Evolutionary conservation across 2,888 invertebrate species (phyloP).

Genomic region (Agrotis clavis): DNA sequence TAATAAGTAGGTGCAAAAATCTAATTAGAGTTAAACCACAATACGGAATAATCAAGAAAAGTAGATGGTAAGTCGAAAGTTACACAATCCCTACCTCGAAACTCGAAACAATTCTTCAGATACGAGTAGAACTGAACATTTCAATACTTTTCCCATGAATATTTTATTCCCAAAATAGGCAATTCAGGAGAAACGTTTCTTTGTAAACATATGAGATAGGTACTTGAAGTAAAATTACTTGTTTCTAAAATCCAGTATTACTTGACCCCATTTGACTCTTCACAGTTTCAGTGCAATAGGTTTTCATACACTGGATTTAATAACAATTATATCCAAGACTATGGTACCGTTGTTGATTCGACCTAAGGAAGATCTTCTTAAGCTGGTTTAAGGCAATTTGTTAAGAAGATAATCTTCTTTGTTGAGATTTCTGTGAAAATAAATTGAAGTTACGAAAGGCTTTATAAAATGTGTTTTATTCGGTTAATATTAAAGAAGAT

Average conservation of each 20-base stretch:
- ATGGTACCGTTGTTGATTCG: not conserved
- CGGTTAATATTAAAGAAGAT: conserved; percentile 10
- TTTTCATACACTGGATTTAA: conserved; percentile 11
- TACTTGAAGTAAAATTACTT: conserved; percentile 8
- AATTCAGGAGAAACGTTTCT: not conserved
- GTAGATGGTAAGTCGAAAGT: conserved; percentile 7
- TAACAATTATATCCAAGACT: conserved; percentile 9
- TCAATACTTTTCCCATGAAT: conserved; percentile 21
- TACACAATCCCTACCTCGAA: conserved; percentile 22
- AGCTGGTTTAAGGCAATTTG: not conserved
- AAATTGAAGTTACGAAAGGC: conserved; percentile 11
- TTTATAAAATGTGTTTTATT: conserved; percentile 15
- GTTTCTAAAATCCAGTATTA: not conserved
- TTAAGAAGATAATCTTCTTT: conserved; percentile 26
- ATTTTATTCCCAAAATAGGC: conserved; percentile 16
- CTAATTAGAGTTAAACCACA: too few relatives aligned
- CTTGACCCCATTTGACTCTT: not conserved
- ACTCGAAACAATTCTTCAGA: conserved; percentile 29
- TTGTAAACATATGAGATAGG: not conserved
- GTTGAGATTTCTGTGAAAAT: conserved; percentile 15
- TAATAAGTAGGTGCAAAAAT: too few relatives aligned
- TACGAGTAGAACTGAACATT: not conserved
- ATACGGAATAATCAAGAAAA: conserved; percentile 24
- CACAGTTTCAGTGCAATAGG: not conserved
- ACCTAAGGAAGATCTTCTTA: not conserved